phyloP scores from a whole-genome alignment of 2,888 invertebrate genomes.

The Alloscopus bannaensis region DNA sequence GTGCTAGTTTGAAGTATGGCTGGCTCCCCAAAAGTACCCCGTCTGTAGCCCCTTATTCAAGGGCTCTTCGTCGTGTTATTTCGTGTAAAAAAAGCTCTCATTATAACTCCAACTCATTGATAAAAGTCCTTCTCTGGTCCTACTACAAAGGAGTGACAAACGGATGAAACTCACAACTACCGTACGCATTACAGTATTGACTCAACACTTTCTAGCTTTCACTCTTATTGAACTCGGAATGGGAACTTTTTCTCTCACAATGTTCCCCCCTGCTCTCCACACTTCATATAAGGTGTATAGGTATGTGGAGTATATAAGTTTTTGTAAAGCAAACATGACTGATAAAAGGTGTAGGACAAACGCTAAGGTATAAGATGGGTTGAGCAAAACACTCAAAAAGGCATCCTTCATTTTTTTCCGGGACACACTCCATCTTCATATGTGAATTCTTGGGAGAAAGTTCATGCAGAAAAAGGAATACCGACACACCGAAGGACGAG shows the following conservation, averaged over 20 bases:
- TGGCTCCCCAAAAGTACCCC: no score
- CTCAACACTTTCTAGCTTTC: constrained; percentile 1
- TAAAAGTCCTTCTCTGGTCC: no score
- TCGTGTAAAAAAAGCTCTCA: no score
- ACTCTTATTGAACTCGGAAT: not conserved
- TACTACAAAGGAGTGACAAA: no score
- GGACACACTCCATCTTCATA: constrained; percentile 5
- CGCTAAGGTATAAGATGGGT: not conserved
- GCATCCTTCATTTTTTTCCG: not conserved
- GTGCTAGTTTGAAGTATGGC: no score
- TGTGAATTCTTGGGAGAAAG: constrained; percentile 11
- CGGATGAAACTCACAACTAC: not conserved
- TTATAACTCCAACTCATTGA: no score
- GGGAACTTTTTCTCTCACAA: not conserved
- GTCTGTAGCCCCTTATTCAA: no score
- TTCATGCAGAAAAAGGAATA: not conserved
- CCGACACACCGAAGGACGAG: not conserved
- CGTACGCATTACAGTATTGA: constrained; percentile 1
- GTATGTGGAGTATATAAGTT: not conserved
- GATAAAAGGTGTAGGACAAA: not conserved
- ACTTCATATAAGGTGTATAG: no score
- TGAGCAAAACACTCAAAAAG: constrained; percentile 4
- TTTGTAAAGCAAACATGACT: no score
- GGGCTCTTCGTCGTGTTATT: no score
- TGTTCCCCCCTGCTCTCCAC: not conserved